These are phyloP conservation scores for Cottus gobio DNA, from an alignment of 2,113 vertebrate genomes.

Conservation along the genomic window DNA sequence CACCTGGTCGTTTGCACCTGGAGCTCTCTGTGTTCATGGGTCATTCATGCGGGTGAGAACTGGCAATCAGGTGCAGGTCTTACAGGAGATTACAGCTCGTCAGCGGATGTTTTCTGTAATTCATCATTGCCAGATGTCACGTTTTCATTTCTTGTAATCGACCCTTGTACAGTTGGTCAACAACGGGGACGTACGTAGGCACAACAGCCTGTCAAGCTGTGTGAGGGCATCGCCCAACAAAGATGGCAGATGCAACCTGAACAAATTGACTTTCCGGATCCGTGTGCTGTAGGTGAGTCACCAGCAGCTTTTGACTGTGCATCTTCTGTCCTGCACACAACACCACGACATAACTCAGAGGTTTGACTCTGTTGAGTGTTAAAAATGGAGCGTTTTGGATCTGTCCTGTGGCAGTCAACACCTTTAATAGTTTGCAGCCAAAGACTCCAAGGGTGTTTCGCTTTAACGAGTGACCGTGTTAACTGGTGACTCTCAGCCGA, in stretches of 20 bases:
- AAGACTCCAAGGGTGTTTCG: too few relatives aligned
- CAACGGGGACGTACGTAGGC: neutral
- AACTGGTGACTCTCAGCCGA: neutral
- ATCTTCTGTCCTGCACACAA: too few relatives aligned
- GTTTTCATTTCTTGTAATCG: neutral
- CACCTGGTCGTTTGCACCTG: constrained; percentile 12
- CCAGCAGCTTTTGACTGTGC: too few relatives aligned
- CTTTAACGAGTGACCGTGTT: neutral
- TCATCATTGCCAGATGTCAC: neutral
- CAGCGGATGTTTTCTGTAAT: neutral
- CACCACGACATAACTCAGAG: too few relatives aligned
- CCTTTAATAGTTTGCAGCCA: too few relatives aligned
- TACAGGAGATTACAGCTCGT: neutral
- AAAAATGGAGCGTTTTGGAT: too few relatives aligned
- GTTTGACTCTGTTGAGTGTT: too few relatives aligned
- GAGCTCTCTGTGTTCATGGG: neutral
- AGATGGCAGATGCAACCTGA: neutral
- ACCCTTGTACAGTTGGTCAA: neutral
- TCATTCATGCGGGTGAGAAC: neutral
- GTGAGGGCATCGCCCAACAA: neutral
- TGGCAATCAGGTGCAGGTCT: neutral
- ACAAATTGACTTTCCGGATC: neutral
- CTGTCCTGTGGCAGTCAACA: too few relatives aligned
- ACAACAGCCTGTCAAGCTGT: neutral
- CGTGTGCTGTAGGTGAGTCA: neutral